These are phyloP conservation scores for Periparus ater DNA, from an alignment of 2,797 vertebrate species.

Conservation along the genomic window DNA sequence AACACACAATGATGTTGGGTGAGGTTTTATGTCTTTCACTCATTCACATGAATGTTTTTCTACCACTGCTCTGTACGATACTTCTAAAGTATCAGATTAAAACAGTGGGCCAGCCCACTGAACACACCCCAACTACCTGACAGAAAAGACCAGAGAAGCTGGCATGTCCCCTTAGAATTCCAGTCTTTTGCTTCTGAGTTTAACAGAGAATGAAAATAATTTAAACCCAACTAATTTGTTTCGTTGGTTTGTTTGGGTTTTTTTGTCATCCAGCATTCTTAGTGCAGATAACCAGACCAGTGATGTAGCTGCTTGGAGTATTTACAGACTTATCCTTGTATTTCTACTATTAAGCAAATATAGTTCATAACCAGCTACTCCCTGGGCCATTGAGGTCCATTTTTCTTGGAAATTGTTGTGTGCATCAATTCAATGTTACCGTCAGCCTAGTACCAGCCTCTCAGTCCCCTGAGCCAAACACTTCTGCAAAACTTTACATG, in stretches of 20 bases:
- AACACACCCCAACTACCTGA: background rate
- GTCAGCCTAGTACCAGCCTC: background rate
- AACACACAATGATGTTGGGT: background rate
- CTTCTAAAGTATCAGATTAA: background rate
- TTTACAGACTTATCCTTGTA: background rate
- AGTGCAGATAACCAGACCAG: background rate
- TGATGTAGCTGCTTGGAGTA: background rate
- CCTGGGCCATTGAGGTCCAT: background rate
- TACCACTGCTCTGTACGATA: background rate
- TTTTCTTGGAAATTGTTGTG: background rate
- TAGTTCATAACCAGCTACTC: background rate
- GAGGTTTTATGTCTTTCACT: background rate
- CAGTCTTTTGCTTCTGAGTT: background rate
- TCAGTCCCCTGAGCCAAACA: background rate
- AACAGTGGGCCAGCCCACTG: background rate
- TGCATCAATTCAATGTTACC: background rate
- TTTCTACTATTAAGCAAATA: background rate
- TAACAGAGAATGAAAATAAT: background rate
- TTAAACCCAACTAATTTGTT: background rate
- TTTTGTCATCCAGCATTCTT: background rate
- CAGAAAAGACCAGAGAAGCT: background rate
- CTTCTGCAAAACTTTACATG: background rate
- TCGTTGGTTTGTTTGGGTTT: fast-evolving
- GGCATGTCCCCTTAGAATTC: background rate
- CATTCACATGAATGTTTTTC: background rate